Base-by-base conservation (phyloP, 2,797 vertebrate species). In the Semotilus atromaculatus region DNA sequence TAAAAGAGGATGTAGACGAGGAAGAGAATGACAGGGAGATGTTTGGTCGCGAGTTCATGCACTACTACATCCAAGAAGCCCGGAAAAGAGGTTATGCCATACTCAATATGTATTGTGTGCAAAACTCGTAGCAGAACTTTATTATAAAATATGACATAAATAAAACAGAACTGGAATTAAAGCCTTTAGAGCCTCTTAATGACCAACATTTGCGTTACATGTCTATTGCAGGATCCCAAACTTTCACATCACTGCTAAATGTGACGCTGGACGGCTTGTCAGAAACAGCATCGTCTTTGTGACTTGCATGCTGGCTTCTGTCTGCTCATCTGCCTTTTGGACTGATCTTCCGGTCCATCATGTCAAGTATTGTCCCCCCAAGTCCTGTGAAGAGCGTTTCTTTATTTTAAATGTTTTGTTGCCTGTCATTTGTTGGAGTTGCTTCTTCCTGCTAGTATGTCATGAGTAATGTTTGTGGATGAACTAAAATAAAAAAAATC, bases 31-130 rank as follows among this genome's bases (percentile, higher is more conserved):
- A 97, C 89, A 92, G 91, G 78, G 98, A 99, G 91, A 91, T 97
- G 93, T 99, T 96, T 1, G 98, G 98, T 43, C 92, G 96, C 72
- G 97, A 99, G 74, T 99, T 99, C 90, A 99, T 99, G 98, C 93
- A 93, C 0, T 1, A 79, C 62, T 99, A 99, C 83, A 98, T 99
- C 91, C 93, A 95, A 82, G 97, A 98, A 87, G 92, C 94, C 60
- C 91, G 94, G 34, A 95, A 94, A 89, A 91, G 94, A 91, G 92
- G 92, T 73, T 88, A 92, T 7, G 91, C 93, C 0, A 73, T 88
- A 4, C 90, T 94, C 72, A 93, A 92, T 82, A 34, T 92, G 87
- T 91, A 94, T 88, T 53, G 86, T 68, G 86, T 83, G 36, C 71
- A 86, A 75, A 81, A 88, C 87, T 87, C 82, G 78, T 90, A 85